phyloP scores from a whole-genome alignment of 2,888 invertebrate species.

The Pollenia labialis region DNA sequence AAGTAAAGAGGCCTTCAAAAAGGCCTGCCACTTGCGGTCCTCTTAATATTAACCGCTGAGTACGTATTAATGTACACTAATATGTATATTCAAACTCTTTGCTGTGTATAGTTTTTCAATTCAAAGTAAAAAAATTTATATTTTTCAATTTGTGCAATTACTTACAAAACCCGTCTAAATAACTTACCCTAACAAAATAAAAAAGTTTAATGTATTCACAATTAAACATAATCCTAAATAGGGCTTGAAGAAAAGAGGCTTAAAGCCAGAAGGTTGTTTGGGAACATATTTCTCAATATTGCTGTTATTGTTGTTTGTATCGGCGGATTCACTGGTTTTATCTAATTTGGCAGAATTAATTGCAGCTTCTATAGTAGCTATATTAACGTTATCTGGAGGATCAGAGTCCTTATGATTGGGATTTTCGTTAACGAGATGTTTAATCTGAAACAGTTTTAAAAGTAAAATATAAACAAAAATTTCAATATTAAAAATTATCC shows the following conservation, averaged over 20 bases:
- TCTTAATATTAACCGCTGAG: no score
- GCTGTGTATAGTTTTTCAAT: no score
- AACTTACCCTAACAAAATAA: conserved; percentile 85
- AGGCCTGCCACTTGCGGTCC: no score
- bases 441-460: conserved; percentile 57
- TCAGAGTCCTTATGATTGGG: conserved; percentile 48
- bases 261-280: conserved; percentile 58
- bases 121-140: no score
- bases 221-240: conserved; percentile 84
- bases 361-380: conserved; percentile 65
- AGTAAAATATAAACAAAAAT: not conserved
- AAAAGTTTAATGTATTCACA: conserved; percentile 67
- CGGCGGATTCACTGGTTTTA: not conserved
- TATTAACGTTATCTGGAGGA: conserved; percentile 27
- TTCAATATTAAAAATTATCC: no score
- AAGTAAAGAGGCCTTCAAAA: no score
- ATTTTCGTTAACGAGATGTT: conserved; percentile 68
- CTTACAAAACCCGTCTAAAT: not conserved
- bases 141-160: no score
- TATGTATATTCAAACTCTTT: no score
- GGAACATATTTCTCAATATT: conserved; percentile 1
- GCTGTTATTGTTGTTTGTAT: conserved; percentile 3
- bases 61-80: no score
- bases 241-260: conserved; percentile 74
- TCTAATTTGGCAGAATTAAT: conserved; percentile 4